Conservation (phyloP, 1,140 invertebrate species). For the Pseudomyrmex concolor region DNA sequence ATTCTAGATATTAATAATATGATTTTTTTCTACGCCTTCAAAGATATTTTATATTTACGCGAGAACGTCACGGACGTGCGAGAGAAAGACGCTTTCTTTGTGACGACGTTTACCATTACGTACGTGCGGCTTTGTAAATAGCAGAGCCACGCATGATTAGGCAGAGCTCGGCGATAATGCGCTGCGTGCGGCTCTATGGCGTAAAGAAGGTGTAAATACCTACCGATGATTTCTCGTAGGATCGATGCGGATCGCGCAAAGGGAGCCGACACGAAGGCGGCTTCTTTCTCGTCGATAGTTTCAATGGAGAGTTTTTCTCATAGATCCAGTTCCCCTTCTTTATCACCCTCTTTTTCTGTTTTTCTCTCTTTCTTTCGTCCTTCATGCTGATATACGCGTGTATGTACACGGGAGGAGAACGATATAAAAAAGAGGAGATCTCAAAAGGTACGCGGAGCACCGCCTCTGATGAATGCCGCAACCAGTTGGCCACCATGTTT, state of each 20-base stretch:
- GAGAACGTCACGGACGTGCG: neutral
- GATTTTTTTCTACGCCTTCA: constrained; percentile 3
- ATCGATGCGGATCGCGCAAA: constrained; percentile 76
- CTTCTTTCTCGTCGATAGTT: constrained; percentile 82
- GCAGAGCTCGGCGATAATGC: constrained; percentile 78
- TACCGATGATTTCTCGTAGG: constrained; percentile 69
- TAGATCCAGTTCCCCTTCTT: constrained; percentile 63
- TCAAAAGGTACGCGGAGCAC: constrained; percentile 76
- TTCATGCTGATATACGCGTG: constrained; percentile 53
- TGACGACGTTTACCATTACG: constrained; percentile 57
- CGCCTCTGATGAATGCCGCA: constrained; percentile 82
- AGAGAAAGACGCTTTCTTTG: constrained; percentile 51
- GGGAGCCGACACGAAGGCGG: constrained; percentile 78
- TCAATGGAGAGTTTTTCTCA: constrained; percentile 83
- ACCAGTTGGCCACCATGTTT: constrained; percentile 79
- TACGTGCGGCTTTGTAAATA: constrained; percentile 57
- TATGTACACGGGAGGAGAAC: constrained; percentile 58
- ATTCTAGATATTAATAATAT: constrained; percentile 24
- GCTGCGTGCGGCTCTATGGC: constrained; percentile 73
- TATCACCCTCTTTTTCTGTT: constrained; percentile 1
- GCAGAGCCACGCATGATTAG: constrained; percentile 58
- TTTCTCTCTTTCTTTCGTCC: constrained; percentile 23
- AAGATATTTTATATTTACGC: constrained; percentile 41
- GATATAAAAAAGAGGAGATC: constrained; percentile 67
- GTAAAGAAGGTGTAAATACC: constrained; percentile 82